These are phyloP conservation scores for Buceros bicornis DNA, from an alignment of 2,797 vertebrate species.

Conservation along the genomic window DNA sequence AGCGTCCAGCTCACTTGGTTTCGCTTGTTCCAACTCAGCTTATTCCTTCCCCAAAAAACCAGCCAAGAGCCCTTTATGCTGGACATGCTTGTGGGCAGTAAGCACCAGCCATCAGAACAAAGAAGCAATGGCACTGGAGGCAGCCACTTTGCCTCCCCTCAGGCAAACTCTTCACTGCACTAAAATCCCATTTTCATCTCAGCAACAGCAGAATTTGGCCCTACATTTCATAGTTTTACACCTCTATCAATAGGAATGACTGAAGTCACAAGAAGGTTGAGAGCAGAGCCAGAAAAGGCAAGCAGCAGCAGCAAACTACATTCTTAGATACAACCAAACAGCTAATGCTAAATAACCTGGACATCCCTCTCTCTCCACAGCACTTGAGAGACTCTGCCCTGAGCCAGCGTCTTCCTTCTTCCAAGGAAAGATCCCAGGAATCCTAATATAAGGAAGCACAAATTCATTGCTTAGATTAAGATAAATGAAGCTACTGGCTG, in stretches of 20 bases:
- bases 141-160: background rate
- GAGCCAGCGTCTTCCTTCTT: background rate
- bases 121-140: accelerated
- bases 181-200: background rate
- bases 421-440: background rate
- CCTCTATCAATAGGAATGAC: background rate
- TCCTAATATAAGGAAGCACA: background rate
- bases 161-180: background rate
- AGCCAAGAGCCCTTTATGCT: background rate
- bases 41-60: accelerated
- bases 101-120: accelerated
- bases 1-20: background rate
- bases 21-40: accelerated
- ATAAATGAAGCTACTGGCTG: background rate
- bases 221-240: background rate
- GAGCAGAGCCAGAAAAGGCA: background rate
- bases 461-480: background rate
- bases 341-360: background rate
- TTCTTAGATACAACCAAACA: background rate
- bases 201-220: background rate
- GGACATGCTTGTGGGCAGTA: background rate
- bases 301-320: background rate
- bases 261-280: background rate
- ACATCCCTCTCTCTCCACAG: background rate
- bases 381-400: background rate